Conservation (phyloP, 2,797 vertebrate genomes). For the Myoxocephalus aenaeus region DNA sequence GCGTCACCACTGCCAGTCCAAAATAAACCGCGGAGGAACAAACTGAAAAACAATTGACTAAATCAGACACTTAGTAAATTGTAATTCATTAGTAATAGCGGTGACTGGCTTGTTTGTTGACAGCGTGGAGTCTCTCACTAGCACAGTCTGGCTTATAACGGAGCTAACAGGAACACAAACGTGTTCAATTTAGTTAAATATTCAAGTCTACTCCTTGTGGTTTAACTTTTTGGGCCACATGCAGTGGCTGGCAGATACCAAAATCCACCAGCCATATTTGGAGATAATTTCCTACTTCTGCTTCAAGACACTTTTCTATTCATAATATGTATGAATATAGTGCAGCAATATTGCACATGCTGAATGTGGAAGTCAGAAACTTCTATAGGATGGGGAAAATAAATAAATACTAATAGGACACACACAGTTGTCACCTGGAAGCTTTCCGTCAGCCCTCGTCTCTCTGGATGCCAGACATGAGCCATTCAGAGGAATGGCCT, state of each 20-base stretch:
- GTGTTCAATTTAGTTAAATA: neutral
- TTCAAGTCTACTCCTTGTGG: neutral
- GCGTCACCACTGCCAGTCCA: neutral
- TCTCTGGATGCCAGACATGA: constrained; percentile 68
- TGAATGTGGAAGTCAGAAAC: constrained; percentile 1
- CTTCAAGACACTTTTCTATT: neutral
- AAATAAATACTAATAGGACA: constrained; percentile 18
- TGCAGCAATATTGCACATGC: constrained; percentile 2
- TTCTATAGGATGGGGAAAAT: constrained; percentile 39
- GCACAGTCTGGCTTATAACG: neutral
- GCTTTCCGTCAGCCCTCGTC: constrained; percentile 61
- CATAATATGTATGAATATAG: neutral
- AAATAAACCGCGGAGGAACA: neutral
- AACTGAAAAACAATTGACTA: neutral
- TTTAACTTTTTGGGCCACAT: neutral
- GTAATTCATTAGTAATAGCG: neutral
- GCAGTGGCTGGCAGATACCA: neutral
- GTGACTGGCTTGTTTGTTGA: neutral
- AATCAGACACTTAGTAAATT: neutral
- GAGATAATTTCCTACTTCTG: neutral
- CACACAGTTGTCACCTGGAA: constrained; percentile 73
- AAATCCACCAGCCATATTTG: neutral
- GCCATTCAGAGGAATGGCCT: constrained; percentile 76
- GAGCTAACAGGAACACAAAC: neutral
- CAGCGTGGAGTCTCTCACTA: neutral